Evolutionary conservation across 2,888 invertebrate genomes (phyloP), one percentile per base, ranked within the genome.

Genomic region (Toxonevra muliebris): DNA sequence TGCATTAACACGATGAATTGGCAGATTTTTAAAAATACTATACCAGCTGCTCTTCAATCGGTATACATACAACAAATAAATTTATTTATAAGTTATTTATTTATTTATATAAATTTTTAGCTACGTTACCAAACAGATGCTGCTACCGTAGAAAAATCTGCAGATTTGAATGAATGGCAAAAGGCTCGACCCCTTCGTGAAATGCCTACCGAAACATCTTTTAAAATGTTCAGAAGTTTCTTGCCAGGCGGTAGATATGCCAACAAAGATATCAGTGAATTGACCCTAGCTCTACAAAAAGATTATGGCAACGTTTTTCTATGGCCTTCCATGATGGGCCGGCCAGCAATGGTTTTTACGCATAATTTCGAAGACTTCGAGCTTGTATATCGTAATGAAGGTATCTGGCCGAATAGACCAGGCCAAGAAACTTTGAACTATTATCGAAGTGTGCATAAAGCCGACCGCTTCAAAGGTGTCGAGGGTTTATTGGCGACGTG

Each of bases 291-390:
- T 3, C 60, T 77, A 61, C 71, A 65, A 0, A 3, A 74, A 13
- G 77, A 79, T 17, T 71, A 41, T 12, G 54, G 54, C 20, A 17
- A 54, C 15, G 15, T 54, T 1, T 54, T 17, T 17, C 0, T 54
- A 1, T 19, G 17, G 54, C 54, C 54, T 15, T 17, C 54, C 15
- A 4, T 54, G 20, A 69, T 80, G 17, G 83, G 84, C 0, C 73
- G 73, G 3, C 65, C 71, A 0, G 53, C 72, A 40, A 65, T 86
- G 1, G 75, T 88, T 0, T 70, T 85, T 1, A 77, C 86, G 0
- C 87, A 86, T 72, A 85, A 87, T 77, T 87, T 88, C 0, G 86
- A 87, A 8, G 87, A 88, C 74, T 86, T 88, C 52, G 85, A 86
- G 73, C 79, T 79, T 70, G 79, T 87, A 63, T 85, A 85, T 70